Evolutionary conservation across 2,888 invertebrate species (phyloP).

Genomic region (Stenodema calcarata): DNA sequence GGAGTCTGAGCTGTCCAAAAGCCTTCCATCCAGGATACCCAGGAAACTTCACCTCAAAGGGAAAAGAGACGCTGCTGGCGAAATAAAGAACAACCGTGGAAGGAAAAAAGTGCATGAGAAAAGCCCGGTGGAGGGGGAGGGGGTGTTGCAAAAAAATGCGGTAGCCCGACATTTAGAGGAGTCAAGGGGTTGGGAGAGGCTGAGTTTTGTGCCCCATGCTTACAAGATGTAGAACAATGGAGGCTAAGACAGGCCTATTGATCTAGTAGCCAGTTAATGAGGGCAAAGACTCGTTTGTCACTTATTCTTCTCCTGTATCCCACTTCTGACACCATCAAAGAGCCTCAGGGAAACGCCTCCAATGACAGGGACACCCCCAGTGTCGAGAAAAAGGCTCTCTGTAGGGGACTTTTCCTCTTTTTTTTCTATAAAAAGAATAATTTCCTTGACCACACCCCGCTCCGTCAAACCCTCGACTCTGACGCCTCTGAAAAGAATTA

Average conservation of each 20-base stretch:
- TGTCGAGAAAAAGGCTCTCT: background rate
- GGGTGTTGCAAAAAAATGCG: background rate
- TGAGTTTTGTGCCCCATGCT: constrained; percentile 1
- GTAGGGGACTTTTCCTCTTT: background rate
- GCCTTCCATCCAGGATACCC: background rate
- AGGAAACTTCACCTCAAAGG: constrained; percentile 30
- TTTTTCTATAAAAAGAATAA: constrained; percentile 26
- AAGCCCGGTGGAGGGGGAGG: background rate
- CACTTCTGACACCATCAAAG: constrained; percentile 36
- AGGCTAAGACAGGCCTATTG: constrained; percentile 37
- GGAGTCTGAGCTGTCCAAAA: constrained; percentile 24
- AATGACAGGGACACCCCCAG: background rate
- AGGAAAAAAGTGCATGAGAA: background rate
- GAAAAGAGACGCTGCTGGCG: background rate
- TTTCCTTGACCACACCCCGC: constrained; percentile 24
- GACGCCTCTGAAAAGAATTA: constrained; percentile 17
- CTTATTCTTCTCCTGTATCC: constrained; percentile 20
- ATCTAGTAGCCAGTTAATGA: constrained; percentile 42
- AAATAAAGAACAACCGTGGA: constrained; percentile 24
- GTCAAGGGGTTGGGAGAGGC: background rate
- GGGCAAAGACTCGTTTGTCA: constrained; percentile 39
- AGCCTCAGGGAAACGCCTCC: background rate
- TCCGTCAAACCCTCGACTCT: background rate
- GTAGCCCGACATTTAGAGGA: background rate
- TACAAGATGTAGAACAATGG: constrained; percentile 29